Evolutionary conservation across 2,888 invertebrate species (phyloP), one percentile per base, ranked within the genome.

Genomic region (Desoria tigrina): DNA sequence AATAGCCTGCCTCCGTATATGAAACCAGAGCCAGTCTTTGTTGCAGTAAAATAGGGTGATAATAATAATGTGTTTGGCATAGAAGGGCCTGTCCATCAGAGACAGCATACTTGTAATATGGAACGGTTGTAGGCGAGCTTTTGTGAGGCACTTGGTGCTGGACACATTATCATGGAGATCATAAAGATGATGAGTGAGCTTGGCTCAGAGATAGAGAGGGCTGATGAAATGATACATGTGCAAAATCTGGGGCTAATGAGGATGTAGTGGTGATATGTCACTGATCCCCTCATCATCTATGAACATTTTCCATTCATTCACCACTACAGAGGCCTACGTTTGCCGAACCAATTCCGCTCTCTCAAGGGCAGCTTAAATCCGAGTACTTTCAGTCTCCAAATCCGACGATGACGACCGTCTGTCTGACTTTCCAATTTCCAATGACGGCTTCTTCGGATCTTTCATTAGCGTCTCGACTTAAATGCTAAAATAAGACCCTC

Each of bases 191-290:
- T 50, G 26, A 50, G 37, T 49, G 50, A 49, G 60, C 28, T 50
- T 37, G 18, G 23, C 32, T 26, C 59, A 49, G 55, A 23, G 18
- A 24, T n/a, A 42, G 42, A 21, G 27, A 62, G 55, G 18, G 39
- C 28, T 59, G 57, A 61, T 64, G 64, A 68, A 42, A 65, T 68
- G 63, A 68, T 65, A 68, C 68, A 68, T 71, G 55, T 62, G 62
- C 66, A 69, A 66, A 71, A 73, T 67, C 71, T 68, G 49, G 42
- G 56, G 60, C 68, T 76, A 76, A 76, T 76, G 76, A 76, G 76
- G 76, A 76, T 76, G 76, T 76, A 71, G 72, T 72, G 66, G 67
- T 64, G 69, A 73, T 73, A 74, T 74, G 76, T 74, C 73, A 76
- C 71, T 74, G 74, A 74, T 76, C 73, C 61, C 56, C 51, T 51